phyloP scores from a whole-genome alignment of 2,113 vertebrate species.

The Sorex araneus region DNA sequence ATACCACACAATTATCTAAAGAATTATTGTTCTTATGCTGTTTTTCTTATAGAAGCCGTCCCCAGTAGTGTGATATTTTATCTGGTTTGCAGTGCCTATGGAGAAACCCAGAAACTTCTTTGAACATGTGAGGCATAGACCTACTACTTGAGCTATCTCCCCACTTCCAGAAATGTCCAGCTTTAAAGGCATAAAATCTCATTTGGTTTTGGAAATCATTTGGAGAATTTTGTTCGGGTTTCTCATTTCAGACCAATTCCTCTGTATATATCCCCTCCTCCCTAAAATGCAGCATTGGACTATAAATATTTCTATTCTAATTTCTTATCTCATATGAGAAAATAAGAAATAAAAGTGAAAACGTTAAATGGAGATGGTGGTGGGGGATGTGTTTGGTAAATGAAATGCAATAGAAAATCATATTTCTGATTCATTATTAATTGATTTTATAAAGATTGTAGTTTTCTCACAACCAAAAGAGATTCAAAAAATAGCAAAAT shows the following conservation, averaged over 20 bases:
- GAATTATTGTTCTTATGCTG: too few species aligned
- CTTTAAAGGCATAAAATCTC: not conserved
- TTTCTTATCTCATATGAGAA: not conserved
- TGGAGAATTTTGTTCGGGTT: not conserved
- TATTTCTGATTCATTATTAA: not conserved
- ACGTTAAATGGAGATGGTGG: not conserved
- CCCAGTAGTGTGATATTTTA: too few species aligned
- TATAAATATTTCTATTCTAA: not conserved
- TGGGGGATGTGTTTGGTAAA: not conserved
- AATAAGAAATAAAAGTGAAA: not conserved
- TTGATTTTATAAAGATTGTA: not conserved
- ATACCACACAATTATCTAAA: too few species aligned
- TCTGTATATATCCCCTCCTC: not conserved
- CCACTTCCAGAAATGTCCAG: too few species aligned
- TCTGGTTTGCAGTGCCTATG: too few species aligned
- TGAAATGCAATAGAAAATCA: not conserved
- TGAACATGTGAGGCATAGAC: too few species aligned
- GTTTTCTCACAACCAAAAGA: not conserved
- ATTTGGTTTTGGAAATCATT: not conserved
- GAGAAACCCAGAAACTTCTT: too few species aligned
- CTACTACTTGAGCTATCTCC: too few species aligned
- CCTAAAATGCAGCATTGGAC: not conserved
- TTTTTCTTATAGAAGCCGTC: too few species aligned
- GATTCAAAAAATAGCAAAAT: not conserved
- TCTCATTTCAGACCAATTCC: not conserved